These are phyloP conservation scores for Liparis tanakae DNA, from an alignment of 2,797 vertebrate genomes.

Conservation along the genomic window DNA sequence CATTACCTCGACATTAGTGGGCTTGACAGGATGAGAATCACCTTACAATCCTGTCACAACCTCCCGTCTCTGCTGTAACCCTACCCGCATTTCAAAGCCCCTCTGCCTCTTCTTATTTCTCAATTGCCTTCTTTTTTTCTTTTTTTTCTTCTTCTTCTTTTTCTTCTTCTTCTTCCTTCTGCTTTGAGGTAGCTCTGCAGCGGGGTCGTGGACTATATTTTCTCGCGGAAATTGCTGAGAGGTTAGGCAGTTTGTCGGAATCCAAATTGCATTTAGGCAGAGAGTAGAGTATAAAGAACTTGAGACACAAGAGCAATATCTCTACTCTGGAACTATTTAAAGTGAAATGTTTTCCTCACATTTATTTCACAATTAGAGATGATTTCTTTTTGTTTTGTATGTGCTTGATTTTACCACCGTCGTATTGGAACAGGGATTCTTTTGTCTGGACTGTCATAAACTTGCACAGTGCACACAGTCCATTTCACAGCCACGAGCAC, in stretches of 20 bases:
- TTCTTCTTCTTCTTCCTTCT: not conserved
- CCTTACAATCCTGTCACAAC: constrained; percentile 77
- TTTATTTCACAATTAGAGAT: not conserved
- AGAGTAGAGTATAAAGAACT: constrained; percentile 32
- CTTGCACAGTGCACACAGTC: constrained; percentile 7
- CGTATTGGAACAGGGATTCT: not conserved
- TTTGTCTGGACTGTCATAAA: not conserved
- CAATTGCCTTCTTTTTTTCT: constrained; percentile 56
- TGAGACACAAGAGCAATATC: constrained; percentile 21
- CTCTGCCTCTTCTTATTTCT: constrained; percentile 65
- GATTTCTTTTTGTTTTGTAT: constrained; percentile 3
- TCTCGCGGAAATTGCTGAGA: constrained; percentile 46
- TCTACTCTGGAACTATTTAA: constrained; percentile 4
- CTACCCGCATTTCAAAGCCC: constrained; percentile 76
- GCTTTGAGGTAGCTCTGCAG: constrained; percentile 56
- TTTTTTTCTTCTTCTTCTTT: constrained; percentile 34
- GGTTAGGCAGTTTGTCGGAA: constrained; percentile 46
- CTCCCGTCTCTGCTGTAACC: constrained; percentile 77
- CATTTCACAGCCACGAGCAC: constrained; percentile 21
- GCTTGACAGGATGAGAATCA: constrained; percentile 93
- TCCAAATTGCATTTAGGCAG: constrained; percentile 38
- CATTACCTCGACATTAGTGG: constrained; percentile 98
- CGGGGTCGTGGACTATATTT: constrained; percentile 61
- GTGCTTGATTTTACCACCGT: not conserved
- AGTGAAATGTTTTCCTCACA: not conserved